Conservation (phyloP, 1,140 invertebrate species). For the Zaprionus ornatus region DNA sequence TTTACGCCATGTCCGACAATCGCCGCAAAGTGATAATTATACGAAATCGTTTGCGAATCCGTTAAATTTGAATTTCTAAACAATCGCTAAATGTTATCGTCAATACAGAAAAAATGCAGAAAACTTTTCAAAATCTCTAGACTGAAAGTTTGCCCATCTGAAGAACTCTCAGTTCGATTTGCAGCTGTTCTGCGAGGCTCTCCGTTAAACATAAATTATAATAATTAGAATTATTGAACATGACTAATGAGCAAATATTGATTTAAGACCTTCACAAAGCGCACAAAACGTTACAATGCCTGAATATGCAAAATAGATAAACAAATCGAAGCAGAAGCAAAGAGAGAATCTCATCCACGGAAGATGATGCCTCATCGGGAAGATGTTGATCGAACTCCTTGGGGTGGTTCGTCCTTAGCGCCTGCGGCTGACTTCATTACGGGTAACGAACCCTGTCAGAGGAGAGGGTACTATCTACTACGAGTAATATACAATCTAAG, state of each 20-base stretch:
- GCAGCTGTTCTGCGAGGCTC: not conserved
- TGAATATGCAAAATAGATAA: conserved; percentile 66
- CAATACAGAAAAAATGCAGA: not conserved
- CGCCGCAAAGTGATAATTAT: conserved; percentile 19
- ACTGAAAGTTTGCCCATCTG: not conserved
- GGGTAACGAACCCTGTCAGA: not conserved
- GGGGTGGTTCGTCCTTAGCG: conserved; percentile 20
- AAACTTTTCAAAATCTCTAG: not conserved
- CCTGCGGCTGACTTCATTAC: conserved; percentile 22
- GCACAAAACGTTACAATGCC: conserved; percentile 32
- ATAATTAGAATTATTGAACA: conserved; percentile 75
- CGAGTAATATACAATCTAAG: too few relatives aligned
- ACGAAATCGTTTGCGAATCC: conserved; percentile 20
- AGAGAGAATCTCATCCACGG: not conserved
- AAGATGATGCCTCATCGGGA: not conserved
- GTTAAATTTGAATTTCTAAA: conserved; percentile 21
- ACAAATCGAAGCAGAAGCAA: conserved; percentile 41
- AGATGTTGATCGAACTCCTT: not conserved
- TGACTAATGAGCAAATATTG: conserved; percentile 79
- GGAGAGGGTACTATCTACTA: not conserved
- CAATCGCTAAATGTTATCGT: not conserved
- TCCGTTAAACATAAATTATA: conserved; percentile 35
- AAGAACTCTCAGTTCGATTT: not conserved
- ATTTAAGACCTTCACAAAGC: conserved; percentile 48
- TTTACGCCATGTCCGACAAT: conserved; percentile 27